Evolutionary conservation across 2,113 vertebrate genomes (phyloP), one percentile per base, ranked within the genome.

Genomic region (Gila orcuttii): DNA sequence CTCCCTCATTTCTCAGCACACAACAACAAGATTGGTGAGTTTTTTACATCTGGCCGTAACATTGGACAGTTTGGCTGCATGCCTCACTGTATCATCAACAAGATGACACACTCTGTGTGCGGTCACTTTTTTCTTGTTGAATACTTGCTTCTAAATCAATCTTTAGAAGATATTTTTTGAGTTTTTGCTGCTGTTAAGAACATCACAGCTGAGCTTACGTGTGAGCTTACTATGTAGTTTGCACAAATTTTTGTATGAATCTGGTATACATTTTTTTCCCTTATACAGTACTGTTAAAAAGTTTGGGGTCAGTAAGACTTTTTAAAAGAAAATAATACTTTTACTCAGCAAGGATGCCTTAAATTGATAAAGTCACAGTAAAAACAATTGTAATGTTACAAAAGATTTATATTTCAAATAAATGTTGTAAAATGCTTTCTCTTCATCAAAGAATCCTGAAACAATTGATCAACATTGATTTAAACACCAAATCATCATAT

Each of bases 21-120:
- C 62, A 84, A 69, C 19, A 82, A 79, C 78, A 88, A 78, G 21
- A 77, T 45, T 78, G 62, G 19, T 73, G 73, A 81, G 75, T 75
- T 79, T 85, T 85, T 86, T 79, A 73, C 79, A 82, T 60, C 80
- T 89, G 69, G 79, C 28, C 78, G 50, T 50, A 68, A 71, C 68
- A n/a, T 80, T 36, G 47, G 75, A 81, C 55, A 36, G 73, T 23
- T 42, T 15, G 50, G 12, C 52, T 33, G 31, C n/a, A 45, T 62
- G 50, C 19, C 47, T 78, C 25, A 21, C 36, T 12, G 19, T n/a
- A 60, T 31, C 77, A 66, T 66, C 28, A 42, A 8, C 42, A 55
- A 79, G 76, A 74, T 28, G 55, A 74, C 55, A 47, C 31, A 73
- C 47, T 74, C 64, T 11, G 28, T 15, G 31, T 19, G 13, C 17